Conservation (phyloP, 2,797 vertebrate species). For the Euphonia xanthogaster region DNA sequence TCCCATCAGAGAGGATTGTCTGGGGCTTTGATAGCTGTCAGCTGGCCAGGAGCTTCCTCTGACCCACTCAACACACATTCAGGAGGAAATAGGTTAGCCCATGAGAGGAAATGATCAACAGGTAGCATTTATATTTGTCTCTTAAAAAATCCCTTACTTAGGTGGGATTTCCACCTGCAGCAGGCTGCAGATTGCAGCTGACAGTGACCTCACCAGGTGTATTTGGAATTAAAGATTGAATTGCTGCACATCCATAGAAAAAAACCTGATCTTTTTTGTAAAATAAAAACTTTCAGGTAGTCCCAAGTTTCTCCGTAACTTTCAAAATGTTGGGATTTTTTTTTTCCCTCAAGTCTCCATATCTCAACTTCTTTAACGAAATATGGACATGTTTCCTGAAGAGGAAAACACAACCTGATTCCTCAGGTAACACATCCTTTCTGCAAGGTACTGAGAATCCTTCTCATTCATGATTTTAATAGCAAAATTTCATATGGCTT, state of each 20-base stretch:
- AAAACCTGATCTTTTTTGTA: not conserved
- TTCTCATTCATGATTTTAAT: not conserved
- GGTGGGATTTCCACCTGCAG: not conserved
- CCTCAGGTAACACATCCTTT: not conserved
- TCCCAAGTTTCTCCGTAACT: not conserved
- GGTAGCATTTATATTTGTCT: not conserved
- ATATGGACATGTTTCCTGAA: not conserved
- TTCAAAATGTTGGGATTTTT: not conserved
- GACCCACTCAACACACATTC: not conserved
- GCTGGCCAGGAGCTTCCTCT: not conserved
- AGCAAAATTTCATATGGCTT: not conserved
- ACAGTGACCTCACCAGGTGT: not conserved
- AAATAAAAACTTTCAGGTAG: not conserved
- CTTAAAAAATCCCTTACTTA: not conserved
- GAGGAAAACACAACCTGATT: not conserved
- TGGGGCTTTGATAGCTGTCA: not conserved
- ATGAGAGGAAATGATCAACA: not conserved
- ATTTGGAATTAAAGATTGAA: not conserved
- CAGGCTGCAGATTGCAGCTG: not conserved
- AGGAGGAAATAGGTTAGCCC: not conserved
- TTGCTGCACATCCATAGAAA: not conserved
- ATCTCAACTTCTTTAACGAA: not conserved
- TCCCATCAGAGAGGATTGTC: not conserved
- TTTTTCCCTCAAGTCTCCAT: accelerated
- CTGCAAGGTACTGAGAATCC: not conserved